These are phyloP conservation scores for Himalopsyche japonica DNA, from an alignment of 2,888 invertebrate species.

Conservation along the genomic window DNA sequence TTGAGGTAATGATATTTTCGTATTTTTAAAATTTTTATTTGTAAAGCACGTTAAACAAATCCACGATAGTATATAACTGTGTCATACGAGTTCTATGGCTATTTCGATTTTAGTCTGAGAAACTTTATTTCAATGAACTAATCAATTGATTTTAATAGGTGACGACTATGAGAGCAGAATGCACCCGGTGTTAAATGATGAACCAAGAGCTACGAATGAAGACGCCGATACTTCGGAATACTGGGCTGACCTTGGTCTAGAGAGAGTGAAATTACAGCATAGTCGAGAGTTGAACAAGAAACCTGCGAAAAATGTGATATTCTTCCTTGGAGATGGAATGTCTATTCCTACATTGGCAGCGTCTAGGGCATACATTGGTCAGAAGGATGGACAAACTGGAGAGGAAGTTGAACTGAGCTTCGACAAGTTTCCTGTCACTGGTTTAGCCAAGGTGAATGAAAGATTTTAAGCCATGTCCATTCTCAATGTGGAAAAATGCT, in stretches of 20 bases:
- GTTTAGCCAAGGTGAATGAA: conserved; percentile 63
- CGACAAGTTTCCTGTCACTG: conserved; percentile 66
- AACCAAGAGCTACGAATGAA: neutral
- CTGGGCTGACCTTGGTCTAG: conserved; percentile 56
- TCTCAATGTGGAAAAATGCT: too few species aligned
- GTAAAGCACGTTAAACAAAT: too few species aligned
- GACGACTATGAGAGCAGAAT: neutral
- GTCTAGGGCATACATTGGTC: conserved; percentile 67
- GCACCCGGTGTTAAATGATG: neutral
- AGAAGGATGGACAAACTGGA: conserved; percentile 57
- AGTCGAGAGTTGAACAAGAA: conserved; percentile 48
- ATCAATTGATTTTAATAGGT: neutral
- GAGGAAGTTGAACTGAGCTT: conserved; percentile 65
- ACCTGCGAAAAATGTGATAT: conserved; percentile 63
- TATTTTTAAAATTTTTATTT: too few species aligned
- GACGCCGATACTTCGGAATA: conserved; percentile 44
- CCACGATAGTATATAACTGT: too few species aligned
- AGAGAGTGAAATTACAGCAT: conserved; percentile 50
- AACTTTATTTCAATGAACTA: too few species aligned
- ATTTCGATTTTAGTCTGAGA: too few species aligned
- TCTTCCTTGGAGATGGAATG: conserved; percentile 80
- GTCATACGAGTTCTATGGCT: too few species aligned
- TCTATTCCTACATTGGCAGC: conserved; percentile 70
- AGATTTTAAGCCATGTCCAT: too few species aligned
- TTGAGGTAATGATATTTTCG: too few species aligned